Percentiles rank a stretch among this genome's conserved stretches.
Conservation (phyloP, 2,113 vertebrate species). For the Urocolius indicus region DNA sequence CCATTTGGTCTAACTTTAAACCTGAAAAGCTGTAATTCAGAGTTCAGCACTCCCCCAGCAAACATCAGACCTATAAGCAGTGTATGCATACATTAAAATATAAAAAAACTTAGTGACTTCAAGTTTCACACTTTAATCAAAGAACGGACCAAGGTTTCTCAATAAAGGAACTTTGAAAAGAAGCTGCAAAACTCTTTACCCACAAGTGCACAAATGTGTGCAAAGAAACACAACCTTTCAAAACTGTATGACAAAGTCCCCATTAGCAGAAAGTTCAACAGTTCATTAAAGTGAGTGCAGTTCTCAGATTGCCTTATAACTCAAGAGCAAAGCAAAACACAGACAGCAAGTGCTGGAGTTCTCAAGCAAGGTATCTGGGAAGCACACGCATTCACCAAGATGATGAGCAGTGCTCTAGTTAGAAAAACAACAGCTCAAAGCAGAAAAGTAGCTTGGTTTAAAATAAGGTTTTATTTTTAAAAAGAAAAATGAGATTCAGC, state of each 20-base stretch:
- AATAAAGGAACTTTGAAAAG: neutral
- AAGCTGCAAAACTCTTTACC: neutral
- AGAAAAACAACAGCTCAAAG: neutral
- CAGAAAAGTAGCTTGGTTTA: neutral
- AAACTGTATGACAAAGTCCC: neutral
- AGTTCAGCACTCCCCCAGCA: neutral
- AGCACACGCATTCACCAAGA: neutral
- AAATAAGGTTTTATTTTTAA: neutral
- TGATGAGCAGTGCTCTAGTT: neutral
- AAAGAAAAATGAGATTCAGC: neutral
- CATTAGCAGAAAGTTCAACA: neutral
- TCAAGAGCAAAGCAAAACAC: neutral
- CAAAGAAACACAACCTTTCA: neutral
- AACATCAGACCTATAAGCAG: neutral
- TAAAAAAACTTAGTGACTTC: neutral
- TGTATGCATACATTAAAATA: neutral
- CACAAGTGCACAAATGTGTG: fast-evolving
- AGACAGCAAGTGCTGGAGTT: neutral
- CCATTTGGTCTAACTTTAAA: neutral
- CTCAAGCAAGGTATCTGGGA: neutral
- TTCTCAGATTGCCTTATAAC: neutral
- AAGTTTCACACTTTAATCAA: neutral
- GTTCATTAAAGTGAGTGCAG: neutral
- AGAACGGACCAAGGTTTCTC: neutral
- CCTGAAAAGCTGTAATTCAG: neutral